These are phyloP conservation scores for Gadopsis marmoratus DNA, from an alignment of 2,797 vertebrate species.

Conservation along the genomic window DNA sequence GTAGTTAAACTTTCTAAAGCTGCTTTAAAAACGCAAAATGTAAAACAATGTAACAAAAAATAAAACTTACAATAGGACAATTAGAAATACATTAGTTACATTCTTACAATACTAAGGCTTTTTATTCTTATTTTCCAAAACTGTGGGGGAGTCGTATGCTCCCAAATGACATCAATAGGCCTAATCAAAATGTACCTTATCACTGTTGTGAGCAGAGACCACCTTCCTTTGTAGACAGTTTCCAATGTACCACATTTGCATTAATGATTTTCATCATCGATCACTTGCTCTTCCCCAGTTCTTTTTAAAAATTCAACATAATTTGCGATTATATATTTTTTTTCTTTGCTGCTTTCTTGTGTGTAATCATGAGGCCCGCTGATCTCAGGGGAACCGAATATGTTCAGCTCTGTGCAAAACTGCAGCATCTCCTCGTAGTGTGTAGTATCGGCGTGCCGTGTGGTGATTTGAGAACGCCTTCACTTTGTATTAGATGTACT, in stretches of 20 bases:
- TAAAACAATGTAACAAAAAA: neutral
- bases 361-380: slow-evolving; percentile 13
- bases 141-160: neutral
- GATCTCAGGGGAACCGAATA: slow-evolving; percentile 21
- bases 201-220: neutral
- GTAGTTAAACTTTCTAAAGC: neutral
- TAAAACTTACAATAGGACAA: neutral
- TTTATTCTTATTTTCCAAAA: neutral
- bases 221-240: slow-evolving; percentile 8
- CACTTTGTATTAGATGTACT: neutral
- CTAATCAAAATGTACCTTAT: neutral
- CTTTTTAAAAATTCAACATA: slow-evolving; percentile 9
- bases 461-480: neutral
- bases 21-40: neutral
- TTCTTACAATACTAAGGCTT: neutral
- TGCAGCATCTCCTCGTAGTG: neutral
- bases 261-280: slow-evolving; percentile 45
- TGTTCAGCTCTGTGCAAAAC: slow-evolving; percentile 16
- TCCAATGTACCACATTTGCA: slow-evolving; percentile 15
- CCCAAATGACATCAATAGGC: neutral
- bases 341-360: slow-evolving; percentile 14
- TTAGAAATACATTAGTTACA: neutral
- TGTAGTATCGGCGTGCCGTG: neutral
- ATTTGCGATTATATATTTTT: slow-evolving; percentile 46
- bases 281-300: slow-evolving; percentile 12